Base-by-base conservation (phyloP, 2,888 invertebrate species). In the Reticulitermes lucifugus region DNA sequence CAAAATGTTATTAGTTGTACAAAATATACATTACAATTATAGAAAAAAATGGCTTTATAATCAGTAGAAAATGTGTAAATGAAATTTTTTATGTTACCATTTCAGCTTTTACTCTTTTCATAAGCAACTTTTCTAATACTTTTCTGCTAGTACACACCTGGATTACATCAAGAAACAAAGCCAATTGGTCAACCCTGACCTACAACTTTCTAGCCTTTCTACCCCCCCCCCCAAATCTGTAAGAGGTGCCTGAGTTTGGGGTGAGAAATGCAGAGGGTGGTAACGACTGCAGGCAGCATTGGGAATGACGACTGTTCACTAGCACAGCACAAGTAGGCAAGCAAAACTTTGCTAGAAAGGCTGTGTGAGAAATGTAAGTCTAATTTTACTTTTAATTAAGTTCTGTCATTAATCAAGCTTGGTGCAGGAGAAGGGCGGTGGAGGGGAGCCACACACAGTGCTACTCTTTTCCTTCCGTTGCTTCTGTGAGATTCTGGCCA, bases 361-460 rank as follows among this genome's bases (percentile, higher is more conserved):
- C 55, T 77, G 60, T 89, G 89, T 88, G 90, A 90, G 90, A 90
- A 90, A 90, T 89, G 90, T 90, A 90, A 90, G 89, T 90, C 90
- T 89, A 90, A 88, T 88, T 88, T 88, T 87, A 91, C 91, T 91
- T 91, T 91, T 91, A 91, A 91, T 91, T 91, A 91, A 91, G 91
- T 91, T 90, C 89, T 89, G 90, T 90, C 91, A 91, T 91, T 91
- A 91, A 91, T 91, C 91, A 91, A 90, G 90, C 83, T 60, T 85
- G 81, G 81, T 43, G 43, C 77, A n/a, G 4, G 77, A 12, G 25
- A 51, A 43, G 14, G 79, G 25, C 25, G 25, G 25, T 35, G 35
- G 35, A 43, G 43, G 59, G 79, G 55, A 43, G 60, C 77, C 21
- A 79, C 41, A 41, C 41, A 55, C 51, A 65, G 83, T 29, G 29